Base-by-base conservation (phyloP, 2,797 vertebrate species). In the Alauda arvensis region DNA sequence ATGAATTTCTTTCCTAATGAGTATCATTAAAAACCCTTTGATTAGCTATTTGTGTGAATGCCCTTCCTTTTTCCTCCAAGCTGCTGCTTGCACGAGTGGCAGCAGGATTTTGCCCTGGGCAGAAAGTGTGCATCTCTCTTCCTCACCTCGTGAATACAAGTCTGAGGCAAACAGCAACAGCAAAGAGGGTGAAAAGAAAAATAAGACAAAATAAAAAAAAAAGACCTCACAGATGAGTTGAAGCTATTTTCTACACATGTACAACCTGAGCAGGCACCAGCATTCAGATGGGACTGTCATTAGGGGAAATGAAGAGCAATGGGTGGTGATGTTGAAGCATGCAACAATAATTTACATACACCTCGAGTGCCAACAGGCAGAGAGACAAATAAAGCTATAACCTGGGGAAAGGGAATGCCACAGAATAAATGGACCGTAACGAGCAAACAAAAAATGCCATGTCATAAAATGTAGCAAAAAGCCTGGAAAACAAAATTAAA, bases 1-100 rank as follows among this genome's bases (percentile, higher is more conserved):
- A 94, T 95, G 93, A 94, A 94, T 95, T 95, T 95, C 76, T 94
- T 95, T 95, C 88, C 85, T 94, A 95, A 95, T 94, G 93, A 94
- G 92, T 93, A 84, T 93, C 93, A 95, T 94, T 95, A 95, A 94
- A 94, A 94, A 82, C 68, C 83, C 93, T 95, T 95, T 94, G 93
- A 95, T 94, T 94, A 93, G 94, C 92, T 93, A 89, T 94, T 94
- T 94, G 94, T 92, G 93, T 94, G 89, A 89, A 93, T 89, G 94
- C 81, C 91, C 91, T 94, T 95, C 93, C 85, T 95, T 94, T 93
- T 95, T 89, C 69, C 85, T 91, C 81, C 81, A 46, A 70, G 77
- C 53, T 90, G 39, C 74, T 53, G 13, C 71, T 88, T 74, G 51
- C 74, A 48, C 6, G 6, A 46, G 80, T 39, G 69, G 66, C 31